Conservation (phyloP, 2,113 vertebrate genomes). For the Lophotis ruficrista region DNA sequence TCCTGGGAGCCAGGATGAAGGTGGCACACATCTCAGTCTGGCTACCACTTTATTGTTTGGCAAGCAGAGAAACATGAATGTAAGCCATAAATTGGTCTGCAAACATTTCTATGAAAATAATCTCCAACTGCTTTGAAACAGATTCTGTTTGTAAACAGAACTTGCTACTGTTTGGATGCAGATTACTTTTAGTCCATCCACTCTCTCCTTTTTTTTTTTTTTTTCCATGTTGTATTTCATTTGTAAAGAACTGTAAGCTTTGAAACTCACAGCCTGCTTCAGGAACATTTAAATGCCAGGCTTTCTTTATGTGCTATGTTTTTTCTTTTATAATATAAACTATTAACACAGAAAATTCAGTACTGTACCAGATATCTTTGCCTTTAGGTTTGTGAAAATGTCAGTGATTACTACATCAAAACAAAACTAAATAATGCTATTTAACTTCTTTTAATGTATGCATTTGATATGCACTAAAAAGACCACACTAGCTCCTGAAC, state of each 20-base stretch:
- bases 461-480: background rate
- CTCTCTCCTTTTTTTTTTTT: background rate
- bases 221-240: background rate
- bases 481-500: background rate
- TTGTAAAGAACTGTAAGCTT: background rate
- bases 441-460: background rate
- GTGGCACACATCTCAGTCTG: background rate
- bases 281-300: background rate
- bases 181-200: background rate
- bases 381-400: background rate
- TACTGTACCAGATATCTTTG: background rate
- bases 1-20: background rate
- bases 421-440: background rate
- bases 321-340: background rate
- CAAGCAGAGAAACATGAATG: background rate
- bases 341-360: background rate
- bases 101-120: slow-evolving; percentile 8
- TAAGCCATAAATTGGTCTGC: background rate
- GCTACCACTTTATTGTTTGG: background rate
- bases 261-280: background rate
- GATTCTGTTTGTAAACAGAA: slow-evolving; percentile 43
- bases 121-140: slow-evolving; percentile 8
- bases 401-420: background rate
- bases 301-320: background rate
- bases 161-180: background rate